phyloP scores from a whole-genome alignment of 2,797 vertebrate species.

The Galaxias olidus region DNA sequence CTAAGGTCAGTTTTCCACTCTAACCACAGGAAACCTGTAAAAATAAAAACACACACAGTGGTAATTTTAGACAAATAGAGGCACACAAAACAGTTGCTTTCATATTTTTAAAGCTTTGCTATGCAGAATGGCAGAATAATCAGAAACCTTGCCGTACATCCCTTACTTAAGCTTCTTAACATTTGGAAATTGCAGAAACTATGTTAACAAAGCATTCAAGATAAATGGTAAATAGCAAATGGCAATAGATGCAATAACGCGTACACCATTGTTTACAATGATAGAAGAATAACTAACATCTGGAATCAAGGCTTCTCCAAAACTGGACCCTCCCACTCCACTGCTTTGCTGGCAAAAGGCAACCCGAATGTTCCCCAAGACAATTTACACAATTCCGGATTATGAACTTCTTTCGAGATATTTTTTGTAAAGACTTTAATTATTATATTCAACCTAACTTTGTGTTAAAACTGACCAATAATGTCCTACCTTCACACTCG shows the following conservation, averaged over 20 bases:
- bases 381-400: conserved; percentile 74
- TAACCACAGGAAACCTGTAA: conserved; percentile 70
- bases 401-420: conserved; percentile 24
- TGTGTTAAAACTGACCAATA: not conserved
- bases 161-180: not conserved
- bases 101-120: too few relatives aligned
- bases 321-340: conserved; percentile 80
- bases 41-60: not conserved
- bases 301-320: conserved; percentile 67
- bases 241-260: not conserved
- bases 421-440: not conserved
- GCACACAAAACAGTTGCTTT: conserved; percentile 1
- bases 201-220: not conserved
- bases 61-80: not conserved
- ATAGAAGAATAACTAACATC: conserved; percentile 69
- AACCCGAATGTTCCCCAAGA: conserved; percentile 69
- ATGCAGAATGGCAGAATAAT: too few relatives aligned
- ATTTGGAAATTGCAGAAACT: not conserved
- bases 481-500: conserved; percentile 69
- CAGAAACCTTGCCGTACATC: too few relatives aligned
- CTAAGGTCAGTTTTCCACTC: conserved; percentile 71
- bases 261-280: conserved; percentile 34
- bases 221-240: not conserved
- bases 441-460: not conserved
- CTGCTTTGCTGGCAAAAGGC: conserved; percentile 70